Percentiles rank a stretch among this genome's conserved stretches.
Evolutionary conservation across 2,888 invertebrate species (phyloP).

Genomic region (Petrolisthes manimaculis): DNA sequence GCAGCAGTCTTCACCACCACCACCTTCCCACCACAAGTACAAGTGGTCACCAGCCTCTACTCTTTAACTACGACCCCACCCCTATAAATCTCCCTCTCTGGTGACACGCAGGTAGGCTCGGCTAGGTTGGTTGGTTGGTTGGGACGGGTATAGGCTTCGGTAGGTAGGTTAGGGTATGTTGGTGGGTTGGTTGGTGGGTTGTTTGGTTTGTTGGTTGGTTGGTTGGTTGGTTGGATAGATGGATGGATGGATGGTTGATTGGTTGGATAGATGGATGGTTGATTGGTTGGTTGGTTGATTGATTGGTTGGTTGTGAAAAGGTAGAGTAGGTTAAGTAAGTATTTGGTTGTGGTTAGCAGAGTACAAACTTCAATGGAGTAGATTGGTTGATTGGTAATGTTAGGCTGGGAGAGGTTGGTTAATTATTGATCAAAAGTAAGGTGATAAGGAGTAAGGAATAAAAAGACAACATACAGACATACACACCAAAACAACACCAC

Average conservation of each 20-base stretch:
- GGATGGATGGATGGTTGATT: neutral
- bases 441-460: no score
- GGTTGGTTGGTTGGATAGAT: conserved; percentile 6
- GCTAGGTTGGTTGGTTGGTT: no score
- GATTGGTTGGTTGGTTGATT: neutral
- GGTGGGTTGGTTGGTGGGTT: neutral
- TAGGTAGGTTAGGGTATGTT: neutral
- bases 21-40: neutral
- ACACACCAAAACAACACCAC: no score
- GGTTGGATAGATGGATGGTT: neutral
- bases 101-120: conserved; percentile 5
- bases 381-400: neutral
- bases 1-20: no score
- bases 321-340: neutral
- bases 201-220: neutral
- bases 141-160: neutral
- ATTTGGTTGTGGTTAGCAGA: neutral
- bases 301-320: neutral
- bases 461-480: no score
- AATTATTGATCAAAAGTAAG: neutral
- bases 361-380: neutral
- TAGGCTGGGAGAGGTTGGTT: neutral
- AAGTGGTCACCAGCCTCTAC: conserved; percentile 1
- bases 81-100: neutral
- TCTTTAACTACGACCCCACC: neutral